These are phyloP conservation scores for Bhutanitis thaidina DNA, from an alignment of 2,888 invertebrate species.

Conservation along the genomic window DNA sequence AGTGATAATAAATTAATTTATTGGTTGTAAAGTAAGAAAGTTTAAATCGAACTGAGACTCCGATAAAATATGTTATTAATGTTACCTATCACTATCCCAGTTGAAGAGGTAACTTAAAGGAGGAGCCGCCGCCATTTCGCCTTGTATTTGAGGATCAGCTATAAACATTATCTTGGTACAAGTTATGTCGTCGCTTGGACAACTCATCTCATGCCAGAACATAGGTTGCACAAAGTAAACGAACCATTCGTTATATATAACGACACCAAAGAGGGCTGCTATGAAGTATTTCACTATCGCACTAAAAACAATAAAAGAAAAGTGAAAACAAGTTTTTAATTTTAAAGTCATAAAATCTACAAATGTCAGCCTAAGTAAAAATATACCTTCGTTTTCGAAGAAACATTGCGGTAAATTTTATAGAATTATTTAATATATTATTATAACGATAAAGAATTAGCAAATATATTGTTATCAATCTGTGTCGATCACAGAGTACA, in stretches of 20 bases:
- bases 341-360: background rate
- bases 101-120: constrained; percentile 85
- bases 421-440: background rate
- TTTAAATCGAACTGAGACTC: no score
- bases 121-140: constrained; percentile 85
- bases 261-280: constrained; percentile 41
- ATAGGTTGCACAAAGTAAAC: constrained; percentile 62
- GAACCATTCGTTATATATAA: constrained; percentile 79
- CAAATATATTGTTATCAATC: no score
- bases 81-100: constrained; percentile 94
- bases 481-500: no score
- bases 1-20: no score
- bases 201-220: constrained; percentile 68
- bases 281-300: constrained; percentile 52
- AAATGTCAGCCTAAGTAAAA: background rate
- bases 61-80: no score
- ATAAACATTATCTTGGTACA: constrained; percentile 85
- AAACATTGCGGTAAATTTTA: constrained; percentile 17
- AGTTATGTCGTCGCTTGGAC: constrained; percentile 56
- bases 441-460: no score
- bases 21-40: no score
- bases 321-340: background rate
- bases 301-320: constrained; percentile 34
- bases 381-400: constrained; percentile 22
- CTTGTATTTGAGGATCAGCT: constrained; percentile 96